These are phyloP conservation scores for Loriculus beryllinus DNA, from an alignment of 2,797 vertebrate genomes.

Conservation along the genomic window DNA sequence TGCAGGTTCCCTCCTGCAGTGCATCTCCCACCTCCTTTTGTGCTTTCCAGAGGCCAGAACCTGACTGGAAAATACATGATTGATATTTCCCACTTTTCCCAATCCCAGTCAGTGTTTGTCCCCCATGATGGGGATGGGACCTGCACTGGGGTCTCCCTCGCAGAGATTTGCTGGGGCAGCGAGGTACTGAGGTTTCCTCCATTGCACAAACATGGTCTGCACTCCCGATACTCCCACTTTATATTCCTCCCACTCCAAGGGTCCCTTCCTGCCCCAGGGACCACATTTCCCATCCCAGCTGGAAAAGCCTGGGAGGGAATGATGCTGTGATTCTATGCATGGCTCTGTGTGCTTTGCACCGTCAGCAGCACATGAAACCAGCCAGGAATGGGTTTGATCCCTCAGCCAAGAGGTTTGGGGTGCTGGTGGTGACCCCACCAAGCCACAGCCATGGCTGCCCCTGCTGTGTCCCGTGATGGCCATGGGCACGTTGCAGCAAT, in stretches of 20 bases:
- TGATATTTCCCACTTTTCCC: fast-evolving
- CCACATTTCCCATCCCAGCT: fast-evolving
- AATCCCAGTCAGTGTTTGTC: neutral
- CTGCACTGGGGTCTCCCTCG: fast-evolving
- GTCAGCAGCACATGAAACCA: fast-evolving
- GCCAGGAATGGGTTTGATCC: no score
- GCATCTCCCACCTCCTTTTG: neutral
- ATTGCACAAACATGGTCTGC: fast-evolving
- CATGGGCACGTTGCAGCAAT: fast-evolving
- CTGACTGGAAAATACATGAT: neutral
- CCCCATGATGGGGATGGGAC: fast-evolving
- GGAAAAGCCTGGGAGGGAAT: fast-evolving
- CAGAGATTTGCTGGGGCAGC: neutral
- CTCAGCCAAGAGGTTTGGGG: neutral
- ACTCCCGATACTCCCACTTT: neutral
- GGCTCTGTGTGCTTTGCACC: no score
- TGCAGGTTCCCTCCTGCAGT: neutral
- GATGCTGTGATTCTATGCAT: fast-evolving
- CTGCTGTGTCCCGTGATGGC: fast-evolving
- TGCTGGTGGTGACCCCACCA: neutral
- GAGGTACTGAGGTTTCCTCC: fast-evolving
- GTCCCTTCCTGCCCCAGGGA: no score
- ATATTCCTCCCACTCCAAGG: fast-evolving
- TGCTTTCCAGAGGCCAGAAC: neutral
- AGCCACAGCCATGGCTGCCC: fast-evolving